Base-by-base conservation (phyloP, 1,140 invertebrate species). In the Bombus breviceps region DNA sequence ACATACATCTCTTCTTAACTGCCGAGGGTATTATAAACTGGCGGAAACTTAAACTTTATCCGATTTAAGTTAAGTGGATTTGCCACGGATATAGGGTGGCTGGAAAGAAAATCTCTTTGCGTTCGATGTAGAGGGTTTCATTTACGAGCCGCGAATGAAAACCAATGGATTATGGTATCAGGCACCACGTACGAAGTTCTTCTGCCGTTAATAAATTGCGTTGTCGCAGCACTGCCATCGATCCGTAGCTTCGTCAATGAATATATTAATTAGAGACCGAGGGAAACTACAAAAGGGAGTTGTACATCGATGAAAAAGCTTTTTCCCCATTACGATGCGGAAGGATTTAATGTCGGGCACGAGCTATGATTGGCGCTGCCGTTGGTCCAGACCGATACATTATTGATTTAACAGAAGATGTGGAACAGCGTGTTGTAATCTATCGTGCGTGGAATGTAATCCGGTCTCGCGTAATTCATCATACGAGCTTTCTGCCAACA, bases 391-490 rank as follows among this genome's bases (percentile, higher is more conserved):
- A 10, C 47, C 69, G 69, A 53, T 53, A 37, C 59, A 25, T 83
- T 75, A 83, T 83, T n/a, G 71, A 83, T 75, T 53, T 25, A 75
- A 75, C 41, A 25, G 57, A 64, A 47, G 57, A 66, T 37, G 57
- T 43, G 71, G 22, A 66, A 9, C 15, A 41, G 12, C 34, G 22
- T 43, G 57, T 68, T 69, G 64, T 71, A 78, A 68, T 28, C 18
- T 37, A 34, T 47, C 62, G 81, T 10, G 62, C 32, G n/a, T 75
- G 57, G 25, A 77, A 68, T 41, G 37, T 81, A 74, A 82, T 82
- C 80, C 57, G 69, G 13, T 74, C 47, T 6, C 68, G 39, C 32
- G 81, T 75, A 53, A 75, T 83, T 83, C 81, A 37, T 83, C 81
- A n/a, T 37, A 22, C 66, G n/a, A 53, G 28, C 18, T 75, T 75